Conservation (phyloP, 53 echinoderm and acorn worm genomes). For the Patiria pectinifera region DNA sequence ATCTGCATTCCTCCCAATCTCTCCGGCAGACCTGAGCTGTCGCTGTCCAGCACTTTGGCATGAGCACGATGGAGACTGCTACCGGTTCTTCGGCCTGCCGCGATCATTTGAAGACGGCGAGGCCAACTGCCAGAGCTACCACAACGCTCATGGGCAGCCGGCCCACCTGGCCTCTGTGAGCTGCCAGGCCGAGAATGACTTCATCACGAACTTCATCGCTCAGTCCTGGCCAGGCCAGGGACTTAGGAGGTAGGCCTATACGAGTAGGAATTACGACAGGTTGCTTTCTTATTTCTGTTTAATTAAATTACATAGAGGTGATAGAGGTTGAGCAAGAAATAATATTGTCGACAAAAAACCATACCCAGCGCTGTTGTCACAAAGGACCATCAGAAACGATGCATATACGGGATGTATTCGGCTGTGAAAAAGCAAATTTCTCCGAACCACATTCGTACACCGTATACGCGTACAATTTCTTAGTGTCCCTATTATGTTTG, state of each 20-base stretch:
- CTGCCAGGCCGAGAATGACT: constrained; percentile 18
- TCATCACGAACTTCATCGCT: constrained; percentile 1
- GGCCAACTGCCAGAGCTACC: constrained; percentile 20
- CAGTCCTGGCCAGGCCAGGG: constrained; percentile 2
- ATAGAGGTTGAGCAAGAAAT: too few relatives aligned
- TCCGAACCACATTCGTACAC: too few relatives aligned
- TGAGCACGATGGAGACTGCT: constrained; percentile 33
- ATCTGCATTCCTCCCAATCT: neutral
- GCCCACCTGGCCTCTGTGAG: constrained; percentile 31
- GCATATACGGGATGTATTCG: too few relatives aligned
- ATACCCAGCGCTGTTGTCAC: too few relatives aligned
- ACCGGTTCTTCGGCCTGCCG: constrained; percentile 39
- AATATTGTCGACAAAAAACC: too few relatives aligned
- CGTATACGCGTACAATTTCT: too few relatives aligned
- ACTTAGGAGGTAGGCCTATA: neutral
- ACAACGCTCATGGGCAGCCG: neutral
- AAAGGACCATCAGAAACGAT: too few relatives aligned
- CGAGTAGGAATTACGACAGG: too few relatives aligned
- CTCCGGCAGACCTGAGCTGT: neutral
- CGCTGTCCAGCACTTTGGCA: constrained; percentile 38
- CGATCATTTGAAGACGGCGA: constrained; percentile 18
- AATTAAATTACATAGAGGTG: too few relatives aligned
- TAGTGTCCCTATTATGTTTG: too few relatives aligned
- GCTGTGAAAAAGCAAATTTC: too few relatives aligned
- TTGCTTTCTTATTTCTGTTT: too few relatives aligned